These are phyloP conservation scores for Sialis fuliginosa DNA, from an alignment of 2,888 invertebrate genomes.

Conservation along the genomic window DNA sequence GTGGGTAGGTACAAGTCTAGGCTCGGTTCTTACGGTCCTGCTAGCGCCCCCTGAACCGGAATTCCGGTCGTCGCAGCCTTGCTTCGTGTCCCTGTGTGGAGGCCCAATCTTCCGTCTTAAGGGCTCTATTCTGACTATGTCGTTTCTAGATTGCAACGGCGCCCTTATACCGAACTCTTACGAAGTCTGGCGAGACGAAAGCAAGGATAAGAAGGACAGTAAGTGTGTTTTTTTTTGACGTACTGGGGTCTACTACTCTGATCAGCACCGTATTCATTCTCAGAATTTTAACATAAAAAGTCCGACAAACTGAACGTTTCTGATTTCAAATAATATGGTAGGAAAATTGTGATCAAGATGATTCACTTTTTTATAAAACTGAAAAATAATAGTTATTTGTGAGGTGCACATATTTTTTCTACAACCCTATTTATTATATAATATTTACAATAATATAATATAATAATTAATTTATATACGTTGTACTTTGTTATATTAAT, in stretches of 20 bases:
- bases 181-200: slow-evolving; percentile 87
- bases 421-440: too few species aligned
- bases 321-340: background rate
- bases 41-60: slow-evolving; percentile 70
- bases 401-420: too few species aligned
- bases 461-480: too few species aligned
- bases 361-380: background rate
- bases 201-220: slow-evolving; percentile 35
- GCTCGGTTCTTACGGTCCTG: slow-evolving; percentile 86
- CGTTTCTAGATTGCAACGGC: slow-evolving; percentile 91
- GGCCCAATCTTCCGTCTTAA: slow-evolving; percentile 93
- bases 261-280: background rate
- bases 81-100: slow-evolving; percentile 81
- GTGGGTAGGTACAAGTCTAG: slow-evolving; percentile 96
- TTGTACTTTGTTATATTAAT: too few species aligned
- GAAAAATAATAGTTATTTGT: too few species aligned
- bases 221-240: slow-evolving; percentile 11
- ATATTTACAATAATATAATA: too few species aligned
- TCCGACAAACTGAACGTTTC: background rate
- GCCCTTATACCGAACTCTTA: slow-evolving; percentile 77
- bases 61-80: slow-evolving; percentile 65
- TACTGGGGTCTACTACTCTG: background rate
- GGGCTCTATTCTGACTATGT: slow-evolving; percentile 85
- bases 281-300: background rate
- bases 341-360: background rate